phyloP scores from a whole-genome alignment of 2,888 invertebrate species.

The Allygus modestus region DNA sequence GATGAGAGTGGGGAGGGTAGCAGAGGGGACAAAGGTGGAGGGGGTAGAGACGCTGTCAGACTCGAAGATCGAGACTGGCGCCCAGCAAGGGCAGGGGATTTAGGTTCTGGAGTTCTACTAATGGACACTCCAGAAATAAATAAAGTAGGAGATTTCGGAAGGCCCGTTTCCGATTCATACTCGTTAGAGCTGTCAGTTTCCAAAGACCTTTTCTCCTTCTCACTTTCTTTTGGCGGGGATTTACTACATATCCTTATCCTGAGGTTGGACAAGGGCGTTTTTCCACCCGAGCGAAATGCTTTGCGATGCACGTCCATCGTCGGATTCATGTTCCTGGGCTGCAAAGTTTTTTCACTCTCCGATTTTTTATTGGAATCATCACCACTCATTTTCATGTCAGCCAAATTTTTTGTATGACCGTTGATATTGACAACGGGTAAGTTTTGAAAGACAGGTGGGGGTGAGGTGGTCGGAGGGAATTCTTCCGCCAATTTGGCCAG shows the following conservation, averaged over 20 bases:
- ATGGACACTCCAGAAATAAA: conserved; percentile 79
- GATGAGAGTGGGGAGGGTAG: conserved; percentile 65
- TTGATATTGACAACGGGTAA: conserved; percentile 20
- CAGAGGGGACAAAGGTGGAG: conserved; percentile 69
- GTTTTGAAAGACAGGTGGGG: conserved; percentile 38
- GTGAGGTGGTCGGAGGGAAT: background rate
- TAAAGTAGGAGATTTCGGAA: conserved; percentile 78
- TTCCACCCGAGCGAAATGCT: conserved; percentile 68
- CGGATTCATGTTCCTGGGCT: conserved; percentile 52
- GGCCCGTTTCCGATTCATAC: conserved; percentile 79
- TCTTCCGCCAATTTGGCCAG: conserved; percentile 34
- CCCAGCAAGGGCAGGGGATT: conserved; percentile 73
- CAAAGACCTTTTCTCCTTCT: conserved; percentile 70
- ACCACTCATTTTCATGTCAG: background rate
- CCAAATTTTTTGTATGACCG: background rate
- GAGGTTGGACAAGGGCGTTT: conserved; percentile 70
- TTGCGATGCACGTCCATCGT: conserved; percentile 67
- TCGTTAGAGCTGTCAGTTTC: conserved; percentile 71
- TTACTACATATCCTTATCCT: conserved; percentile 67
- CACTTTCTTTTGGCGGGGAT: conserved; percentile 56
- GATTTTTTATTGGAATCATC: background rate
- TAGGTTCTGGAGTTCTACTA: conserved; percentile 77
- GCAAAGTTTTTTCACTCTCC: conserved; percentile 43
- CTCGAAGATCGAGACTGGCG: conserved; percentile 77
- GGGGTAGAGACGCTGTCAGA: conserved; percentile 75